phyloP scores from a whole-genome alignment of 2,797 vertebrate genomes.

The Phoeniculus purpureus region DNA sequence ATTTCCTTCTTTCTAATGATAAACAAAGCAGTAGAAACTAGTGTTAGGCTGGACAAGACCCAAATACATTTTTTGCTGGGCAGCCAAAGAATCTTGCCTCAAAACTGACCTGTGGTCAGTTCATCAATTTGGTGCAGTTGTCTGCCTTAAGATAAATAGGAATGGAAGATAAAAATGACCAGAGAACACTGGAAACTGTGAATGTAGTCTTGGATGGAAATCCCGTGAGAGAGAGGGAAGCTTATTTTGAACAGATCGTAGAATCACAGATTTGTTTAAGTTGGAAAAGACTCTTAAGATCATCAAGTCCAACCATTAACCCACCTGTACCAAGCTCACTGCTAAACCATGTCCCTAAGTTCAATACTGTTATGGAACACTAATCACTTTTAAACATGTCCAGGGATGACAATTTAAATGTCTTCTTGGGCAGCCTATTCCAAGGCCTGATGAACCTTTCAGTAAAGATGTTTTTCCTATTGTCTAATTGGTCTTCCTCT shows the following conservation, averaged over 20 bases:
- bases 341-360: too few relatives aligned
- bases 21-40: neutral
- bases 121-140: neutral
- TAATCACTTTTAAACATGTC: too few relatives aligned
- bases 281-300: too few relatives aligned
- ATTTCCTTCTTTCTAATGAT: neutral
- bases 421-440: too few relatives aligned
- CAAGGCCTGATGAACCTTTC: too few relatives aligned
- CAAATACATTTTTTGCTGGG: neutral
- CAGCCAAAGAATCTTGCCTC: neutral
- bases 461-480: too few relatives aligned
- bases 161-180: neutral
- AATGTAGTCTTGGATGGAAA: neutral
- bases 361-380: too few relatives aligned
- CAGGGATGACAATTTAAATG: too few relatives aligned
- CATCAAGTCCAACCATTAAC: too few relatives aligned
- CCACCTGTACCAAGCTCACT: too few relatives aligned
- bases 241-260: neutral
- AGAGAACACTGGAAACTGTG: neutral
- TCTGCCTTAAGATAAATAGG: neutral
- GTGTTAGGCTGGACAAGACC: neutral
- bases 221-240: neutral
- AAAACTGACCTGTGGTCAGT: neutral
- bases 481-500: too few relatives aligned
- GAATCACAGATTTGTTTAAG: too few relatives aligned